phyloP scores from a whole-genome alignment of 2,888 invertebrate species.

The Drosophila setosimentum region DNA sequence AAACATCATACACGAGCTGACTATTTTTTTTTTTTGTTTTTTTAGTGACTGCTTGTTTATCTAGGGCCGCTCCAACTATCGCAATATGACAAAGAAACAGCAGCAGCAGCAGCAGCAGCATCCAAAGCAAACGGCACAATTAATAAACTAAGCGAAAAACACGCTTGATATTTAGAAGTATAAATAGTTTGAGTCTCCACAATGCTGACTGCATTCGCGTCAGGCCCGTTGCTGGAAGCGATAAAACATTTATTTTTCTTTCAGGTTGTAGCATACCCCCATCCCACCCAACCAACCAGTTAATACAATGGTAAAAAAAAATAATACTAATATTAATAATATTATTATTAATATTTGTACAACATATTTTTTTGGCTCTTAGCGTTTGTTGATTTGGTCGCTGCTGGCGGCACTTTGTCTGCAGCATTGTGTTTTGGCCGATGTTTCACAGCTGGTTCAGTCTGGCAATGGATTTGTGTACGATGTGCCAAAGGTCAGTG shows the following conservation, averaged over 20 bases:
- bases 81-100: conserved; percentile 29
- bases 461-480: conserved; percentile 81
- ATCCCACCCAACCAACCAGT: neutral
- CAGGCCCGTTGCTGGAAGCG: conserved; percentile 65
- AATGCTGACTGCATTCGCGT: conserved; percentile 70
- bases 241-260: conserved; percentile 50
- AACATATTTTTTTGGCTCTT: neutral
- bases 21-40: conserved; percentile 7
- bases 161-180: conserved; percentile 69
- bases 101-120: conserved; percentile 1
- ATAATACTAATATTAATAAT: neutral
- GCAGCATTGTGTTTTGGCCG: conserved; percentile 57
- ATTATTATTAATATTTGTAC: neutral
- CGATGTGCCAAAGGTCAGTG: conserved; percentile 68
- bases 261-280: conserved; percentile 3
- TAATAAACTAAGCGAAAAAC: conserved; percentile 70
- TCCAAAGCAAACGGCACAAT: conserved; percentile 55
- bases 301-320: conserved; percentile 59
- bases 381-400: conserved; percentile 52
- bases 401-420: conserved; percentile 42
- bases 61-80: conserved; percentile 74
- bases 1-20: conserved; percentile 30
- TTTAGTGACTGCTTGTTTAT: conserved; percentile 51
- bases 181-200: conserved; percentile 66
- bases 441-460: conserved; percentile 69